phyloP scores from a whole-genome alignment of 2,113 vertebrate species.

The Crotophaga sulcirostris region DNA sequence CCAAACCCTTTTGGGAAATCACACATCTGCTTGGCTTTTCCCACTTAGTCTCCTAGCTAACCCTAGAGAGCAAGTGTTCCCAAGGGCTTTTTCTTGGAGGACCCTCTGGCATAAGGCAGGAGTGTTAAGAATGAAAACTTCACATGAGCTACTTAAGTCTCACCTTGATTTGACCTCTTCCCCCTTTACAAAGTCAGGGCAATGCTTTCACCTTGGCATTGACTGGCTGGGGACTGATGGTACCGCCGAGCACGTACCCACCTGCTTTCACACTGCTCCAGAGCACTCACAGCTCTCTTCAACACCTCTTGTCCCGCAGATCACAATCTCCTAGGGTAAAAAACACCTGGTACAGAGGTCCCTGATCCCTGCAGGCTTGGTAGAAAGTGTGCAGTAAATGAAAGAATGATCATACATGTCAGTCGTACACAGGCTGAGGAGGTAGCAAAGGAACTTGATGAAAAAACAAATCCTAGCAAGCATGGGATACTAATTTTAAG shows the following conservation, averaged over 20 bases:
- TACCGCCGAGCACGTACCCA: background rate
- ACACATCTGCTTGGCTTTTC: background rate
- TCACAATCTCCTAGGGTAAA: background rate
- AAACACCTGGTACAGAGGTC: background rate
- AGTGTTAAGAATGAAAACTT: background rate
- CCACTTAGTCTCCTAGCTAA: background rate
- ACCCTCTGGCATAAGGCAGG: background rate
- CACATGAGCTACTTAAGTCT: background rate
- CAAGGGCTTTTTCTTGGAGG: background rate
- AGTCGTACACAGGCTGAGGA: background rate
- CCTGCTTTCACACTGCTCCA: background rate
- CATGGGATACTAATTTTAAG: background rate
- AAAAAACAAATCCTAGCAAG: conserved; percentile 5
- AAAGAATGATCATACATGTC: background rate
- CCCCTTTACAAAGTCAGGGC: background rate
- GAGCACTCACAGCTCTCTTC: background rate
- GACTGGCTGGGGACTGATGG: background rate
- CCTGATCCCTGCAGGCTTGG: background rate
- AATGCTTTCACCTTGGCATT: background rate
- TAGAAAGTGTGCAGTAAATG: background rate
- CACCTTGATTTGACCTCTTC: background rate
- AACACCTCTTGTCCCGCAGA: background rate
- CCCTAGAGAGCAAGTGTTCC: background rate
- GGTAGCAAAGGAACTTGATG: background rate
- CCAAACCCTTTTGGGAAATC: background rate